Conservation (phyloP, 2,888 invertebrate genomes). For the Orchesellides sinensis region DNA sequence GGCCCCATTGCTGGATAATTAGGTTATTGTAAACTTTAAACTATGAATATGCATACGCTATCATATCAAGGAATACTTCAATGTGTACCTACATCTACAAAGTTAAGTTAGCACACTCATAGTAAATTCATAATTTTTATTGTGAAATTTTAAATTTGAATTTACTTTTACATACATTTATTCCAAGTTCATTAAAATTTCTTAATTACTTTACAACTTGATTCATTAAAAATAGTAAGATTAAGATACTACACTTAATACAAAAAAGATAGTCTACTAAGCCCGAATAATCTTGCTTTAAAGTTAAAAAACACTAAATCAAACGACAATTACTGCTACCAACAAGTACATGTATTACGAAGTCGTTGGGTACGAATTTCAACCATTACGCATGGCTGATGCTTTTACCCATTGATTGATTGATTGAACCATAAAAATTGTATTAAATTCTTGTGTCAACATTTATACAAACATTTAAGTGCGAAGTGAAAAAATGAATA, state of each 20-base stretch:
- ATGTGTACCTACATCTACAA: neutral
- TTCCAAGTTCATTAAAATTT: neutral
- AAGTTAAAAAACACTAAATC: neutral
- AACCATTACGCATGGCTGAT: too few relatives aligned
- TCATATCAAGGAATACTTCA: too few relatives aligned
- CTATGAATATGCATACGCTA: too few relatives aligned
- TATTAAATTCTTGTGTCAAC: too few relatives aligned
- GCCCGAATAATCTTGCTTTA: neutral
- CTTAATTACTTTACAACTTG: neutral
- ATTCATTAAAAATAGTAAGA: too few relatives aligned
- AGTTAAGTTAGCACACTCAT: neutral
- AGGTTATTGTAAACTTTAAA: too few relatives aligned
- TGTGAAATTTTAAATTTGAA: neutral
- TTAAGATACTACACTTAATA: neutral
- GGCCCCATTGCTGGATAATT: too few relatives aligned
- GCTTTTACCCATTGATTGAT: too few relatives aligned
- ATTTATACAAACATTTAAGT: too few relatives aligned
- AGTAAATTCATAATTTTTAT: neutral
- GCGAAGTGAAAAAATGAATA: neutral
- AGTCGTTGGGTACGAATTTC: too few relatives aligned
- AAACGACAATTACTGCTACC: neutral
- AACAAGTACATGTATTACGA: neutral
- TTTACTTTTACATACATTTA: neutral
- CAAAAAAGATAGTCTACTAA: neutral
- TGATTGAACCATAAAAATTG: too few relatives aligned